Evolutionary conservation across 2,797 vertebrate genomes (phyloP), one percentile per base, ranked within the genome.

Genomic region (Rousettus madagascariensis): DNA sequence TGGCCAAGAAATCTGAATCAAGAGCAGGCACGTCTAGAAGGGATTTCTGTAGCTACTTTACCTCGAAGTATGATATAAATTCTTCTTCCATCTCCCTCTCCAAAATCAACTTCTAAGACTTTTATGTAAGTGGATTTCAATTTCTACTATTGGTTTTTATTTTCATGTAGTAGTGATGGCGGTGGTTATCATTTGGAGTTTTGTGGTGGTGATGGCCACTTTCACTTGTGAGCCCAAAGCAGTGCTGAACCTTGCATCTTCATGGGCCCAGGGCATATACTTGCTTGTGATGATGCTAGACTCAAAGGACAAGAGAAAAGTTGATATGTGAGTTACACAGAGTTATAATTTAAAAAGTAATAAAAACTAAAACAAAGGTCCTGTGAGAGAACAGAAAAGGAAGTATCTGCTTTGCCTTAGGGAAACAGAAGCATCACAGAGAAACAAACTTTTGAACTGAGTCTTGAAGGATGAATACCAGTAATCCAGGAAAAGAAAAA

Each of bases 271-370:
- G 26, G 30, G 17, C 51, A 71, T 20, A 90, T 59, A 77, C 17
- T 33, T 33, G 59, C 90, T 46, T 8, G 1, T 11, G 33, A 72
- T 59, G 46, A 63, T 91, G 68, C 78, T 61, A 4, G 72, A 69
- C 94, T 66, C 78, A 38, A 83, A 96, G 72, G 88, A 80, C 24
- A 38, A 51, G 10, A 72, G 11, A 28, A 90, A 94, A 90, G 77
- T 30, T 92, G 91, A 53, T 84, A 87, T 88, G 53, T 61, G 71
- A 96, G 91, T 92, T 90, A 92, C 57, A 91, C 72, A 59, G 51
- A 90, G 95, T 96, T 92, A 85, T 95, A 94, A 96, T 80, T 92
- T 92, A 80, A 96, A 97, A 97, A 95, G 89, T 86, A 93, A 94
- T 96, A 96, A 96, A 96, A 90, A 78, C 89, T 88, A 72, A 91